Percentiles rank a stretch among this genome's conserved stretches.
Evolutionary conservation across 2,888 invertebrate species (phyloP).

Genomic region (Sarcophaga caerulescens): DNA sequence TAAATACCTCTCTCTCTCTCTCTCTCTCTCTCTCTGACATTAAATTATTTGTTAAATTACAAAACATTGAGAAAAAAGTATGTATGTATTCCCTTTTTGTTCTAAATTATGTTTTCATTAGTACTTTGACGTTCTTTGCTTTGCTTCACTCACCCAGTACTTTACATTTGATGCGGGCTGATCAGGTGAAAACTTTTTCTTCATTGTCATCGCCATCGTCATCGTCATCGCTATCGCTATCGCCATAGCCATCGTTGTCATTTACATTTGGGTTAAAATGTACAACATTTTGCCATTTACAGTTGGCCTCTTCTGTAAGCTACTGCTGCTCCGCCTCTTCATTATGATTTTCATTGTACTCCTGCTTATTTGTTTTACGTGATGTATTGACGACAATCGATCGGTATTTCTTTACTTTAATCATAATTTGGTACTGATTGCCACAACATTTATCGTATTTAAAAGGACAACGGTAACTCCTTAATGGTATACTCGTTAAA

Average conservation of each 20-base stretch:
- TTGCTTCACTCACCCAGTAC: too few relatives aligned
- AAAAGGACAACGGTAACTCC: too few relatives aligned
- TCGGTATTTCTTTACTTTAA: conserved; percentile 14
- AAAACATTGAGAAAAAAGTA: background rate
- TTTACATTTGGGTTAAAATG: conserved; percentile 16
- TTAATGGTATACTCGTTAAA: too few relatives aligned
- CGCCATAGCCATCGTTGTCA: background rate
- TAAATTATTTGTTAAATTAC: conserved; percentile 3
- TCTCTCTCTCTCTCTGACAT: too few relatives aligned
- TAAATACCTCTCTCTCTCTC: background rate
- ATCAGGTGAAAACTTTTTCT: conserved; percentile 77
- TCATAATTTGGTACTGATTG: conserved; percentile 3
- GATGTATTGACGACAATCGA: too few relatives aligned
- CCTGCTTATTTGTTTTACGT: background rate
- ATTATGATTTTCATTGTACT: background rate
- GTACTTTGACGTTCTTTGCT: too few relatives aligned
- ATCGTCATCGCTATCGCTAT: background rate
- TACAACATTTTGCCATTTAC: conserved; percentile 43
- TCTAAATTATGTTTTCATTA: too few relatives aligned
- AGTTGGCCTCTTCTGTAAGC: conserved; percentile 37
- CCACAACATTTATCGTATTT: too few relatives aligned
- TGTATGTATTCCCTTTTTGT: background rate
- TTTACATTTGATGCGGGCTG: conserved; percentile 74
- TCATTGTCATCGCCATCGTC: conserved; percentile 23
- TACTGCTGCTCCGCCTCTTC: conserved; percentile 14